A percentile compares a stretch with the other conserved stretches of the same genome.
Evolutionary conservation across 2,113 vertebrate genomes (phyloP).

Genomic region (Melierax canorus): DNA sequence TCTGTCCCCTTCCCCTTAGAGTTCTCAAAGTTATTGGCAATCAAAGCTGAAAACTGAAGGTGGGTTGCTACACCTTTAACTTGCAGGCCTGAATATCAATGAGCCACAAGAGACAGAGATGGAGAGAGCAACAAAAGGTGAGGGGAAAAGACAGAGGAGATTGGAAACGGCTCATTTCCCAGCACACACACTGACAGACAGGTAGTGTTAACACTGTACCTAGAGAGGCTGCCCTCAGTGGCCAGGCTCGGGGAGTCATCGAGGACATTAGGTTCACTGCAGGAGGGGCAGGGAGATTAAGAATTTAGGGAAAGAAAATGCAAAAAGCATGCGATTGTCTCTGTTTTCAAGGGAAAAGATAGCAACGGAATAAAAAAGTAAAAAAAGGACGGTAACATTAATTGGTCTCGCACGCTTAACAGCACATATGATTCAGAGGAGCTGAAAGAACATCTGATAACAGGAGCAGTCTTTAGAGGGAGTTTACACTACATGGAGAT

Average conservation of each 20-base stretch:
- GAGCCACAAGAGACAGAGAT: slow-evolving; percentile 73
- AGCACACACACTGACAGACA: slow-evolving; percentile 88
- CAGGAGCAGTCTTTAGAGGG: slow-evolving; percentile 29
- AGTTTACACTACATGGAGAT: slow-evolving; percentile 19
- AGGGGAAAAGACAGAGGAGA: slow-evolving; percentile 63
- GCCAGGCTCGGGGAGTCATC: slow-evolving; percentile 99
- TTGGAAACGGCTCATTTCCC: slow-evolving; percentile 75
- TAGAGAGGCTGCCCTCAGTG: slow-evolving; percentile 99
- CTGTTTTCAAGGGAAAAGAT: slow-evolving; percentile 70
- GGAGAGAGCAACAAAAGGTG: slow-evolving; percentile 59
- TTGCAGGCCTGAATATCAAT: slow-evolving; percentile 74
- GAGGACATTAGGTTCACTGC: slow-evolving; percentile 99
- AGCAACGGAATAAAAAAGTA: slow-evolving; percentile 71
- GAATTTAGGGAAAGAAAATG: slow-evolving; percentile 89
- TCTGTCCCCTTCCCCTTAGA: background rate
- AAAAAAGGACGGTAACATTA: slow-evolving; percentile 71
- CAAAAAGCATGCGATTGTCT: slow-evolving; percentile 74
- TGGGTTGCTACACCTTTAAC: slow-evolving; percentile 78
- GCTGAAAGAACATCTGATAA: slow-evolving; percentile 58
- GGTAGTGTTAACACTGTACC: slow-evolving; percentile 94
- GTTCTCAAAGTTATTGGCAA: background rate
- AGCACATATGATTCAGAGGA: slow-evolving; percentile 64
- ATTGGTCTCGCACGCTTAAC: slow-evolving; percentile 67
- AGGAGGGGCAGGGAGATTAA: slow-evolving; percentile 89
- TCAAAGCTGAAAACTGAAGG: slow-evolving; percentile 66